These are phyloP conservation scores for Loripinus fragilis DNA, from an alignment of 2,888 invertebrate species.

Conservation along the genomic window DNA sequence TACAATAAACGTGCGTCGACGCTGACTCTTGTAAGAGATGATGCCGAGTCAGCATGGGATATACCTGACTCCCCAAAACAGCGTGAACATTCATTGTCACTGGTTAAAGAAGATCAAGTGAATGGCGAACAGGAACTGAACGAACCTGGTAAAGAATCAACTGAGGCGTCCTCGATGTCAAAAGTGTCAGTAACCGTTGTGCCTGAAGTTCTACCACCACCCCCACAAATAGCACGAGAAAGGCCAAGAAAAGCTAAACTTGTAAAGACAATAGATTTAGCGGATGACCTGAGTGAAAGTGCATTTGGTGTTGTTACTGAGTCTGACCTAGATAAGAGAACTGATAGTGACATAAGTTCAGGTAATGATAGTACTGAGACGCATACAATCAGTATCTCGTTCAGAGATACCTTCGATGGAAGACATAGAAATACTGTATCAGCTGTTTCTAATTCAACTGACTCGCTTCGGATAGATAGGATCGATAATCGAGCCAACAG, in stretches of 20 bases:
- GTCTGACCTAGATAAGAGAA: conserved; percentile 43
- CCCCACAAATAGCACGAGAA: conserved; percentile 25
- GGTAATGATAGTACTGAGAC: conserved; percentile 55
- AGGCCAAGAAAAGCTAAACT: conserved; percentile 44
- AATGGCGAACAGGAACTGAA: conserved; percentile 9
- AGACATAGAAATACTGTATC: conserved; percentile 22
- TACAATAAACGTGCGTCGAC: conserved; percentile 63
- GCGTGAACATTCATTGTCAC: conserved; percentile 19
- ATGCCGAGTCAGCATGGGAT: conserved; percentile 34
- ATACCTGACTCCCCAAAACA: conserved; percentile 14
- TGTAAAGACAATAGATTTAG: conserved; percentile 32
- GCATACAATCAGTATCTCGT: conserved; percentile 45
- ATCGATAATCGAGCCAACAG: background rate
- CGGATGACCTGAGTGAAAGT: conserved; percentile 39
- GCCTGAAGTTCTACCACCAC: background rate
- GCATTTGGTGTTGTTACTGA: conserved; percentile 47
- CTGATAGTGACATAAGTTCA: conserved; percentile 50
- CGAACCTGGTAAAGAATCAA: background rate
- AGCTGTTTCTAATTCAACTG: background rate
- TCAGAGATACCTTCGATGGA: conserved; percentile 37
- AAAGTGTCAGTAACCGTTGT: background rate
- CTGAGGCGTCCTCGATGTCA: background rate
- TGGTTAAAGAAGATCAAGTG: conserved; percentile 30
- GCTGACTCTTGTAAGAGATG: conserved; percentile 58
- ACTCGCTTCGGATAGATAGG: background rate